These are phyloP conservation scores for Pheosia tremula DNA, from an alignment of 2,888 invertebrate species.

Conservation along the genomic window DNA sequence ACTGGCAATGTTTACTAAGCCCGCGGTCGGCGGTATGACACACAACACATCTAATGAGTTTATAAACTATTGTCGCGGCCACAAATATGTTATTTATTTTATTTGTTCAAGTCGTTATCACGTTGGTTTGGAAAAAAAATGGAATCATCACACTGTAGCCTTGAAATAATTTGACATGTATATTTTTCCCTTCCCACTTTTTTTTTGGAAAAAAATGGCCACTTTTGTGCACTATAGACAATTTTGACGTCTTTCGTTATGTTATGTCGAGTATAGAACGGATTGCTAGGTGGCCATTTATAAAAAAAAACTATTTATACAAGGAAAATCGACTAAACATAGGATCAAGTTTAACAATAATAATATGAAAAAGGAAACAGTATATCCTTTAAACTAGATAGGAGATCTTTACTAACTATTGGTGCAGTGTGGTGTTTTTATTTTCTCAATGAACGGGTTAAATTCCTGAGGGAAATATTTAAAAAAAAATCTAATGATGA, in stretches of 20 bases:
- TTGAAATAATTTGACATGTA: conserved; percentile 83
- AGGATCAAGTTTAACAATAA: too few relatives aligned
- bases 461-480: too few relatives aligned
- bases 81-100: conserved; percentile 48
- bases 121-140: conserved; percentile 72
- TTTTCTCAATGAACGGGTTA: too few relatives aligned
- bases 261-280: conserved; percentile 1
- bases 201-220: conserved; percentile 59
- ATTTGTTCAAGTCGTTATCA: conserved; percentile 77
- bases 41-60: conserved; percentile 51
- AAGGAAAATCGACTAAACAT: conserved; percentile 35
- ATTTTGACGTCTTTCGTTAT: conserved; percentile 31
- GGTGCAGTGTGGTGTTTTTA: too few relatives aligned
- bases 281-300: too few relatives aligned
- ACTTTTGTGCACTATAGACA: conserved; percentile 54
- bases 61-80: conserved; percentile 38
- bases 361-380: too few relatives aligned
- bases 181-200: conserved; percentile 77
- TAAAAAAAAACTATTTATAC: too few relatives aligned
- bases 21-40: conserved; percentile 36
- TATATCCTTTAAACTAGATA: too few relatives aligned
- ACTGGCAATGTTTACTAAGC: conserved; percentile 28
- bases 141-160: conserved; percentile 80
- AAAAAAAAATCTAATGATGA: too few relatives aligned
- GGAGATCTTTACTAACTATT: too few relatives aligned